phyloP scores from a whole-genome alignment of 2,888 invertebrate species.

The Hypselothyrea guttata region DNA sequence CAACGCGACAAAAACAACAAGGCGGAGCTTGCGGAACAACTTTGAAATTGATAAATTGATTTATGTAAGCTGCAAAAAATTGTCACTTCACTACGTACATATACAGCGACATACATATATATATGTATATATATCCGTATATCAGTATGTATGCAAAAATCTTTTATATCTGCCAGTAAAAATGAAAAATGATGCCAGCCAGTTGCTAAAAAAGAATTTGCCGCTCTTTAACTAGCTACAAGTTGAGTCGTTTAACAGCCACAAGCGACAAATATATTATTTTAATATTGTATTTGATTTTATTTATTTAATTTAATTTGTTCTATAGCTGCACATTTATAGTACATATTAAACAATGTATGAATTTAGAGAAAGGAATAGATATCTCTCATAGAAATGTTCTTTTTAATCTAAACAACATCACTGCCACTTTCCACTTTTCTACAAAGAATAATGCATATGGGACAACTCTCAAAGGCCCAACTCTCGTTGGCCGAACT shows the following conservation, averaged over 20 bases:
- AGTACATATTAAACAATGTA: too few relatives aligned
- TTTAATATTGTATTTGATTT: slow-evolving; percentile 1
- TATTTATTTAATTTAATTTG: too few relatives aligned
- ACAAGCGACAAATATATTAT: neutral
- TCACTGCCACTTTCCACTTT: too few relatives aligned
- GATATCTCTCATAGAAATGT: too few relatives aligned
- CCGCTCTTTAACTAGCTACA: slow-evolving; percentile 18
- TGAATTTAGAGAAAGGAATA: too few relatives aligned
- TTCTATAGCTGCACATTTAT: too few relatives aligned
- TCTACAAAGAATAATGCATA: too few relatives aligned
- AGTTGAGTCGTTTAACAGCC: slow-evolving; percentile 19
- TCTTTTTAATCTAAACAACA: too few relatives aligned
- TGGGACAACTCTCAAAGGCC: too few relatives aligned
- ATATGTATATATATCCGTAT: slow-evolving; percentile 21
- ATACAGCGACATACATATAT: slow-evolving; percentile 45
- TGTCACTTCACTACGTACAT: slow-evolving; percentile 36
- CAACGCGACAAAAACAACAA: slow-evolving; percentile 51
- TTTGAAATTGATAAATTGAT: slow-evolving; percentile 77
- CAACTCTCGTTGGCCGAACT: too few relatives aligned
- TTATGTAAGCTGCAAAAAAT: slow-evolving; percentile 59
- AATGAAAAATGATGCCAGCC: slow-evolving; percentile 56
- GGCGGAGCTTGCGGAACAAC: slow-evolving; percentile 39
- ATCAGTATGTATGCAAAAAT: slow-evolving; percentile 38
- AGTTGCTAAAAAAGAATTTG: slow-evolving; percentile 13
- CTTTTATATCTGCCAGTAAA: slow-evolving; percentile 35